phyloP scores from a whole-genome alignment of 2,888 invertebrate genomes.

The Plebejus argus region DNA sequence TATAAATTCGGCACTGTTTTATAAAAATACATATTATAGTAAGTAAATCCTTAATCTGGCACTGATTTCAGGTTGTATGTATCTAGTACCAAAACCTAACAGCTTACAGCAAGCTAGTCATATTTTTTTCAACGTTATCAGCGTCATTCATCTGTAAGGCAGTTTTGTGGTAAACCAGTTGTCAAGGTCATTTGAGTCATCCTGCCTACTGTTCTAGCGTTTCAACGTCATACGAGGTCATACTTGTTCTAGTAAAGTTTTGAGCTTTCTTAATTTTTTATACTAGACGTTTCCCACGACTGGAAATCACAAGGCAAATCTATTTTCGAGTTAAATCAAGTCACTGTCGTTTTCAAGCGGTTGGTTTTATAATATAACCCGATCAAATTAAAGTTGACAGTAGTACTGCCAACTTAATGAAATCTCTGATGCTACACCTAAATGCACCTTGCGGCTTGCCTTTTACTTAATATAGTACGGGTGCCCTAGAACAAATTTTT shows the following conservation, averaged over 20 bases:
- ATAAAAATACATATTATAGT: no score
- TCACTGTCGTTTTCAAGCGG: no score
- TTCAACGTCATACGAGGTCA: conserved; percentile 7
- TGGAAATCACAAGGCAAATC: background rate
- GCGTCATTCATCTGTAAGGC: background rate
- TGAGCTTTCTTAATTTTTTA: background rate
- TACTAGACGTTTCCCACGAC: background rate
- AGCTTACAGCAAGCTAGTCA: background rate
- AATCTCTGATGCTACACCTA: background rate
- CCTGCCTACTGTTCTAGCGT: background rate
- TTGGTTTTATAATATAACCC: no score
- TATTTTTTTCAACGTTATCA: background rate
- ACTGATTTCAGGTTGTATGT: no score
- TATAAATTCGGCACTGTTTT: no score
- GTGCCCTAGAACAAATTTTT: no score
- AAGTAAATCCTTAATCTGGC: no score
- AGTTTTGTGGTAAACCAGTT: conserved; percentile 10
- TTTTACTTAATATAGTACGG: no score
- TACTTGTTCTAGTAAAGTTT: background rate
- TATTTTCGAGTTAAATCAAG: background rate
- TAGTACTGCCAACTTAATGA: no score
- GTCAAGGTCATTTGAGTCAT: conserved; percentile 16
- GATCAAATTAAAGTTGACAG: no score
- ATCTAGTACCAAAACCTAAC: background rate
- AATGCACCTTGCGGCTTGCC: background rate